Evolutionary conservation across 2,113 vertebrate species (phyloP).

Genomic region (Pomatostomus ruficeps): DNA sequence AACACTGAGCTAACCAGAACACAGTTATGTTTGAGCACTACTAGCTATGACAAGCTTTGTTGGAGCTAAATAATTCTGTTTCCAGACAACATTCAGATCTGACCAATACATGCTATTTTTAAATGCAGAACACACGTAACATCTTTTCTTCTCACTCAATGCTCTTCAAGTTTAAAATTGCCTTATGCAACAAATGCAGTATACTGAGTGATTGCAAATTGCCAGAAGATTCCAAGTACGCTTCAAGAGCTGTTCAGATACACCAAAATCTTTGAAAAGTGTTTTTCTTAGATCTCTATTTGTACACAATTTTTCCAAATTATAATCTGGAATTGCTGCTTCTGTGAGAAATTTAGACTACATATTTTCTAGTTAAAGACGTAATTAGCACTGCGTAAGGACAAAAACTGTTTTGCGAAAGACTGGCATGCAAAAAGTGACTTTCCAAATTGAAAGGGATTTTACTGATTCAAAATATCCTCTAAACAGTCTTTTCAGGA

Average conservation of each 20-base stretch:
- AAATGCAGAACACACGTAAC: neutral
- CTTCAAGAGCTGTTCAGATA: neutral
- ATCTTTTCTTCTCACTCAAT: neutral
- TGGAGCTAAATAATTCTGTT: neutral
- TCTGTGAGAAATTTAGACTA: neutral
- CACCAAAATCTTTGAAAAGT: neutral
- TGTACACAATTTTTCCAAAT: neutral
- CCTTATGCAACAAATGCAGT: neutral
- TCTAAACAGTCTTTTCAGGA: neutral
- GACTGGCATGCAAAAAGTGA: neutral
- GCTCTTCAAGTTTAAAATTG: neutral
- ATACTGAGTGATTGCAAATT: neutral
- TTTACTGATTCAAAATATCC: neutral
- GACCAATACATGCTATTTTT: neutral
- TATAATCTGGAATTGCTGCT: neutral
- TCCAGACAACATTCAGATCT: neutral
- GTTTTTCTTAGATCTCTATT: neutral
- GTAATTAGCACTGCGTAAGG: neutral
- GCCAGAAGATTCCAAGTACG: neutral
- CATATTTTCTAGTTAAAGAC: neutral
- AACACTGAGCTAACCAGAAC: neutral
- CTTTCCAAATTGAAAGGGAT: neutral
- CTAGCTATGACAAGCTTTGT: neutral
- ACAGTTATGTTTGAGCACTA: accelerated
- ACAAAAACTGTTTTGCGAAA: neutral